Base-by-base conservation (phyloP, 2,113 vertebrate genomes). In the Enhydra lutris region DNA sequence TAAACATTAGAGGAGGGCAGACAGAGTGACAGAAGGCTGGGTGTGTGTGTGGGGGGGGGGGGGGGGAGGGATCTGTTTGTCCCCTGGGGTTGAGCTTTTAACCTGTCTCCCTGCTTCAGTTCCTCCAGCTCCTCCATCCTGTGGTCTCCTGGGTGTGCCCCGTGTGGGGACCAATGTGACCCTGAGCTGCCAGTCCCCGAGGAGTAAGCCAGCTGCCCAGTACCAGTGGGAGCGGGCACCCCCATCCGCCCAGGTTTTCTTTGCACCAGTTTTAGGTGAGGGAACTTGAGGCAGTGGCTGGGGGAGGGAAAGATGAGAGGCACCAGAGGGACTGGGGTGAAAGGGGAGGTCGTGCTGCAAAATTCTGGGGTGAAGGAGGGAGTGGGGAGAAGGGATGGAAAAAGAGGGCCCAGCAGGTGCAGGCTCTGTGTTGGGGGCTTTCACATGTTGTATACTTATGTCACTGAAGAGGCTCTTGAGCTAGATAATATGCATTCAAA, bases 141-240 rank as follows among this genome's bases (percentile, higher is more conserved):
- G 99, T 96, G 98, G 39, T 0, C 97, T 99, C 88, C 98, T 97
- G 0, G 99, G 99, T 2, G 96, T 34, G 47, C 98, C 99, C 98
- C 97, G 98, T 98, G 95, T 99, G 95, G 99, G 99, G 6, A 98
- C 99, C 89, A 99, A 99, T 1, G 98, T 99, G 65, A 99, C 99
- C 21, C 63, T 99, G 98, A 99, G 98, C 98, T 99, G 99, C 93
- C 96, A 98, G 88, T 99, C 99, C n/a, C 92, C 92, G 26, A 97
- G 99, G 45, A 99, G 99, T 74, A 99, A 99, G 76, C 99, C 99
- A 0, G 24, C 71, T 0, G 99, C 99, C 52, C 67, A 47, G 1
- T 99, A 99, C 98, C 99, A 98, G 84, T 99, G 99, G 99, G 99
- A 99, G 89, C 94, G 95, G 0, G 98, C 97, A 0, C 95, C 98